Evolutionary conservation across 2,888 invertebrate genomes (phyloP), one percentile per base, ranked within the genome.

Genomic region (Stenichneumon culpator): DNA sequence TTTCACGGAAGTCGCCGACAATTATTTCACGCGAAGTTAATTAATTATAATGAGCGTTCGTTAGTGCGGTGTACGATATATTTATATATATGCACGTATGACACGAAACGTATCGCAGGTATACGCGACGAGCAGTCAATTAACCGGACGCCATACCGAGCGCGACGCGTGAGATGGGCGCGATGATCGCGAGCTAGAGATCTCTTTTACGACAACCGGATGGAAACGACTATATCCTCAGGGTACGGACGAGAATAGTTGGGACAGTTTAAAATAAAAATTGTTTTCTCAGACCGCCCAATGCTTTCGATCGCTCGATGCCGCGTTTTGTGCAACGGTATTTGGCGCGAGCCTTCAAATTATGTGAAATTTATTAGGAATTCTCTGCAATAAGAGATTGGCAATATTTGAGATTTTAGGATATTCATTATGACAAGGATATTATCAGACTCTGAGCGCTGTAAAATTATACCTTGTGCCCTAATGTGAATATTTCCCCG

Each of bases 21-120:
- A 91, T 91, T 84, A 91, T 90, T 63, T 67, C 74, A 73, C 87
- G 77, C 86, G 87, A 86, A 90, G 86, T 87, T 90, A 91, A 92
- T 91, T 92, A 91, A 90, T 91, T 89, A 89, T 91, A 91, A 91
- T 89, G 89, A 91, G 89, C 84, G 82, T 79, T 83, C 80, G 82
- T 81, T 84, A 82, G 81, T 57, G 67, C 57, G 50, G 67, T 65
- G 68, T 54, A 54, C 54, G 79, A 67, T 79, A 70, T 63, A 80
- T 54, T 32, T 50, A 69, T 69, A 60, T 73, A 47, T 67, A 65
- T 70, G 75, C 75, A 65, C 36, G 75, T 14, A 32, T 32, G 28
- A 75, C 80, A 50, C 47, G 84, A 65, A 36, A 60, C 60, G 47
- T 52, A 52, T 68, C 50, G 47, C 19, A 75, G 68, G 68, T 60